Evolutionary conservation across 2,797 vertebrate species (phyloP).

Genomic region (Notolabrus celidotus): DNA sequence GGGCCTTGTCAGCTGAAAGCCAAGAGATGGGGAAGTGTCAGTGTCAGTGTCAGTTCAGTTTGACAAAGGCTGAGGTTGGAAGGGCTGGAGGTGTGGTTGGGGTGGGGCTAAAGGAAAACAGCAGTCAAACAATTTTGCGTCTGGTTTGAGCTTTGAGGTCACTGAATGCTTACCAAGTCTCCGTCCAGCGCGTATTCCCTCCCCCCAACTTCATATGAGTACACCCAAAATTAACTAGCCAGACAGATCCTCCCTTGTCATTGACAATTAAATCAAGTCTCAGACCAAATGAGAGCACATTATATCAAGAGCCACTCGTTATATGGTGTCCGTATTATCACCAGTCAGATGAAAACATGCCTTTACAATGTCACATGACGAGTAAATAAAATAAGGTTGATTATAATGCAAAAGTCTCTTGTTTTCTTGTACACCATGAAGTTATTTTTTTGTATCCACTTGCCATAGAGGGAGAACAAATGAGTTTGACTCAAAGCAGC

Average conservation of each 20-base stretch:
- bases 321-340: slow-evolving; percentile 60
- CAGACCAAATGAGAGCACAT: slow-evolving; percentile 71
- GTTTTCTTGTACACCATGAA: slow-evolving; percentile 48
- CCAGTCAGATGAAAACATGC: slow-evolving; percentile 51
- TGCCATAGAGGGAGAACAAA: slow-evolving; percentile 74
- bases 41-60: slow-evolving; percentile 76
- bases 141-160: slow-evolving; percentile 77
- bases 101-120: slow-evolving; percentile 61
- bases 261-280: slow-evolving; percentile 76
- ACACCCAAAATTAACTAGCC: slow-evolving; percentile 77
- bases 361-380: slow-evolving; percentile 37
- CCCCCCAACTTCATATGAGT: slow-evolving; percentile 54
- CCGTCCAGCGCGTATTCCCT: slow-evolving; percentile 20
- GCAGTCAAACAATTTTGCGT: slow-evolving; percentile 68
- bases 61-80: slow-evolving; percentile 77
- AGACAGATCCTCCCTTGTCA: slow-evolving; percentile 76
- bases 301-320: slow-evolving; percentile 57
- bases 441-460: slow-evolving; percentile 44
- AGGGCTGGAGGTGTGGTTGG: slow-evolving; percentile 58
- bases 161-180: slow-evolving; percentile 64
- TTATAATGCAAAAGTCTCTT: slow-evolving; percentile 35
- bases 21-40: slow-evolving; percentile 77
- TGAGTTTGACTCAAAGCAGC: slow-evolving; percentile 83
- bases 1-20: slow-evolving; percentile 80
- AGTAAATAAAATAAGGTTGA: slow-evolving; percentile 47